These are phyloP conservation scores for Sapajus apella DNA, from an alignment of 2,113 vertebrate species.

Conservation along the genomic window DNA sequence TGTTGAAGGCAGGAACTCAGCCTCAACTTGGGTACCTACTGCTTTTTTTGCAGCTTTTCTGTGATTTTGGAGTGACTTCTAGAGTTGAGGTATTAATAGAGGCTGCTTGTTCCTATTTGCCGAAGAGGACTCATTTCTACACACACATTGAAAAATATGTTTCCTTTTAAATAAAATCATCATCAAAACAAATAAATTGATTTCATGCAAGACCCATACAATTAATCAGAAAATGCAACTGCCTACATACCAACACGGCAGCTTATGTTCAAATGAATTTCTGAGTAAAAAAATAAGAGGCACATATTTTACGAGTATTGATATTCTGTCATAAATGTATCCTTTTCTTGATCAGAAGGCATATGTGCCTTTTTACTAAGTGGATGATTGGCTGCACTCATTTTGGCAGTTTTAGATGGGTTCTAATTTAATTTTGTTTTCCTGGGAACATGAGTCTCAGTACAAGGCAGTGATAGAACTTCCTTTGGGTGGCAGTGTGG, in stretches of 20 bases:
- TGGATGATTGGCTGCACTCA: background rate
- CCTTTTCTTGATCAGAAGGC: background rate
- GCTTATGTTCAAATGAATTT: background rate
- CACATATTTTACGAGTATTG: slow-evolving; percentile 10
- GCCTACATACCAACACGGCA: background rate
- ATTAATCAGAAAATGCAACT: background rate
- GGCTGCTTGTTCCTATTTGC: background rate
- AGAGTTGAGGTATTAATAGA: background rate
- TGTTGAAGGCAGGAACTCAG: background rate
- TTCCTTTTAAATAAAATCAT: background rate
- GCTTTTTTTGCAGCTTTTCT: background rate
- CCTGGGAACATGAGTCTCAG: background rate
- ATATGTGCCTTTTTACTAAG: background rate
- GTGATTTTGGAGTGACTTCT: background rate
- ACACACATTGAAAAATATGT: too few relatives aligned
- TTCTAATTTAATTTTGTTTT: slow-evolving; percentile 45
- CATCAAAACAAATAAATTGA: background rate
- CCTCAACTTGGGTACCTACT: background rate
- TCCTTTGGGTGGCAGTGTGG: background rate
- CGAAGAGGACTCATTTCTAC: background rate
- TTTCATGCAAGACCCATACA: background rate
- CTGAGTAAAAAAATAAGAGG: background rate
- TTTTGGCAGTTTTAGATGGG: background rate
- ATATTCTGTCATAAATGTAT: slow-evolving; percentile 6
- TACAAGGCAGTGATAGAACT: background rate